These are phyloP conservation scores for Oxygymnocypris stewartii DNA, from an alignment of 2,113 vertebrate species.

Conservation along the genomic window DNA sequence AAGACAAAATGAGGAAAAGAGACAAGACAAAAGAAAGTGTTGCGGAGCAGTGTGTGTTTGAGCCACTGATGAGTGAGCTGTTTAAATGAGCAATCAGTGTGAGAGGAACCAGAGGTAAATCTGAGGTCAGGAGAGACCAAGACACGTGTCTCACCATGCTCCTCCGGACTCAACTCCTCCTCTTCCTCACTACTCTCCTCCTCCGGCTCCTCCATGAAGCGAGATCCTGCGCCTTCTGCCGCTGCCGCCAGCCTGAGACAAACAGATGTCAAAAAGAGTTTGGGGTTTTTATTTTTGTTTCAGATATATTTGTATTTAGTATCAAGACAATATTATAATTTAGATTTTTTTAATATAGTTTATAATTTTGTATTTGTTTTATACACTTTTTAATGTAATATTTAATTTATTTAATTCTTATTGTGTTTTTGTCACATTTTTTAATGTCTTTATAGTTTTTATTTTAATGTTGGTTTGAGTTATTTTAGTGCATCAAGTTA, in stretches of 20 bases:
- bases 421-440: too few relatives aligned
- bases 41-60: background rate
- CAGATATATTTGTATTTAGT: too few relatives aligned
- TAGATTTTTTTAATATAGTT: too few relatives aligned
- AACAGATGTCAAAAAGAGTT: background rate
- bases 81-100: background rate
- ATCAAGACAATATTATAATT: too few relatives aligned
- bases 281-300: background rate
- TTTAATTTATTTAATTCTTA: too few relatives aligned
- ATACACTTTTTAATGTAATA: too few relatives aligned
- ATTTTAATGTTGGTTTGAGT: too few relatives aligned
- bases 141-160: constrained; percentile 77
- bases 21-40: background rate
- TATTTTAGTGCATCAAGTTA: too few relatives aligned
- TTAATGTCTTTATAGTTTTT: too few relatives aligned
- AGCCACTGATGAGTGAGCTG: background rate
- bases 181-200: constrained; percentile 89
- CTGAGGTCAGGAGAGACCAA: background rate
- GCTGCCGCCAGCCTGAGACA: constrained; percentile 83
- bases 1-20: too few relatives aligned
- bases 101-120: background rate
- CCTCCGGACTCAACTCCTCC: constrained; percentile 88
- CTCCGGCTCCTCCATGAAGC: constrained; percentile 71
- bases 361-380: too few relatives aligned
- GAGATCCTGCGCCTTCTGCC: constrained; percentile 77